Conservation (phyloP, 2,797 vertebrate genomes). For the Sebastes matsubarae region DNA sequence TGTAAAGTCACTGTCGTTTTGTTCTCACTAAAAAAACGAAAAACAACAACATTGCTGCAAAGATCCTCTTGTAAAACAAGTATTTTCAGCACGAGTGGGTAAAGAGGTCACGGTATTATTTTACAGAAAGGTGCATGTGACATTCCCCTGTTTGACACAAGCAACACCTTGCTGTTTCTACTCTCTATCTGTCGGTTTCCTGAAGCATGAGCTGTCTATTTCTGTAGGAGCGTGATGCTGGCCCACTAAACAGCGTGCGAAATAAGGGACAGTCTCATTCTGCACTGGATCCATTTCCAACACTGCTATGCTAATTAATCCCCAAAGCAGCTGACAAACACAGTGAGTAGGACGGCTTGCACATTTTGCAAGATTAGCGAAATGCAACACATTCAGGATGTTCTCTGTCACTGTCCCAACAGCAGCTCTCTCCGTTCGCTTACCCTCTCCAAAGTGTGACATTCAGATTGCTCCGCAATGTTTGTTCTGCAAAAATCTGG, state of each 20-base stretch:
- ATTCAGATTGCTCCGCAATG: conserved; percentile 14
- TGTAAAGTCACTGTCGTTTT: background rate
- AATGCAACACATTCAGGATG: conserved; percentile 48
- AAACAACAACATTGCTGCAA: background rate
- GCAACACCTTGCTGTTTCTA: background rate
- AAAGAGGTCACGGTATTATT: background rate
- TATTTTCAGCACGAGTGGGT: background rate
- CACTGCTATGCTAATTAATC: conserved; percentile 54
- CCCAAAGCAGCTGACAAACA: conserved; percentile 56
- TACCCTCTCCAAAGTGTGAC: conserved; percentile 22
- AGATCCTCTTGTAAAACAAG: background rate
- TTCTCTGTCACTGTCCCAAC: conserved; percentile 39
- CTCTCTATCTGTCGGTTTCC: background rate
- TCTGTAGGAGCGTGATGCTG: background rate
- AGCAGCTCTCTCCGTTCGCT: conserved; percentile 13
- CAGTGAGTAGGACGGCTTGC: conserved; percentile 3
- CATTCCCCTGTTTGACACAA: background rate
- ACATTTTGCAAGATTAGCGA: conserved; percentile 54
- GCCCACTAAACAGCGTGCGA: background rate
- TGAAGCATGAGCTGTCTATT: background rate
- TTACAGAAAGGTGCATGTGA: background rate
- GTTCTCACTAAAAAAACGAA: background rate
- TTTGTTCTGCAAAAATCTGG: conserved; percentile 24
- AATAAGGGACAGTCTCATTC: conserved; percentile 20
- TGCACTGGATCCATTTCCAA: conserved; percentile 37